Percentiles rank a stretch among this genome's conserved stretches.
phyloP scores from a whole-genome alignment of 2,113 vertebrate species.

The Epinephelus moara region DNA sequence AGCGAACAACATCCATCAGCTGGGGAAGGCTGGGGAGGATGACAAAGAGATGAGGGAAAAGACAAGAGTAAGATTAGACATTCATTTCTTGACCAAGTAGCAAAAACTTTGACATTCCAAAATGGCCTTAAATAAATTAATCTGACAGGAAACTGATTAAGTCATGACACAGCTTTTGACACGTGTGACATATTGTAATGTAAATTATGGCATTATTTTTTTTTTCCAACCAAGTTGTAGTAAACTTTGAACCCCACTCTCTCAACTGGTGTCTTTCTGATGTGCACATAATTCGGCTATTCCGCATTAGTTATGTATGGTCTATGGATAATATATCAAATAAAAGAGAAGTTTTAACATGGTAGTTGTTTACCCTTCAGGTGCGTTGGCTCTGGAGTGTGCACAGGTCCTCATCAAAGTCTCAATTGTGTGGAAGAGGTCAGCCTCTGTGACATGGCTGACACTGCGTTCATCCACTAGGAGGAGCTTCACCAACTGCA shows the following conservation, averaged over 20 bases:
- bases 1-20: constrained; percentile 98
- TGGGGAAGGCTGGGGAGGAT: constrained; percentile 90
- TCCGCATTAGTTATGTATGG: not conserved
- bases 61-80: too few relatives aligned
- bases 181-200: too few relatives aligned
- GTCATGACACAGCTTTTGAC: not conserved
- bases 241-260: not conserved
- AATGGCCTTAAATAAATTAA: not conserved
- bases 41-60: not conserved
- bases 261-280: not conserved
- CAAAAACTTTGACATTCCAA: not conserved
- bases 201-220: not conserved
- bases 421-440: constrained; percentile 99
- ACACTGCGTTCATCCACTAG: constrained; percentile 97
- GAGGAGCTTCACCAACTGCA: constrained; percentile 98
- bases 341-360: not conserved
- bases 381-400: constrained; percentile 97
- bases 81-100: not conserved
- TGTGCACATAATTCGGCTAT: not conserved
- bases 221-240: not conserved
- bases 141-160: not conserved
- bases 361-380: constrained; percentile 90
- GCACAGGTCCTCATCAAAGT: constrained; percentile 99
- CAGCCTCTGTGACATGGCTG: constrained; percentile 96
- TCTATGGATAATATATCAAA: not conserved